Base-by-base conservation (phyloP, 2,888 invertebrate species). In the Aporophyla nigra region DNA sequence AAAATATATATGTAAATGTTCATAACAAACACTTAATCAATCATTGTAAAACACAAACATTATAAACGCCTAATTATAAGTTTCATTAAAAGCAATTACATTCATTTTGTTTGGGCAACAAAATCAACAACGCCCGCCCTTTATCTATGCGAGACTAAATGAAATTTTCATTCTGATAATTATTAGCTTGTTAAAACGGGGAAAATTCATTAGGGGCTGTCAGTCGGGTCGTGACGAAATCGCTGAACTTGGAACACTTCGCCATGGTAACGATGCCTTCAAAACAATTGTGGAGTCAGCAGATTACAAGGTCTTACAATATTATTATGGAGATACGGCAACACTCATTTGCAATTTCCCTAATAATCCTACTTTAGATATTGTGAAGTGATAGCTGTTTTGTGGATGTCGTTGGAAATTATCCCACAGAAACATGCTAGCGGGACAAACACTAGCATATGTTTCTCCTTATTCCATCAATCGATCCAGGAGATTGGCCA, bases 151-250 rank as follows among this genome's bases (percentile, higher is more conserved):
- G 51, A 63, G 67, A 61, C 43, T 65, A 62, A 83, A 78, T 85
- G 53, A 71, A 77, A 85, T 67, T 82, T 82, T 62, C 71, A 69
- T 49, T 69, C 33, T 62, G 71, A 43, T 61, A 82, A 78, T 85
- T 69, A 83, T 85, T 84, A 82, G 81, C 78, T 85, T 73, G 76
- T 83, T 78, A 70, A 63, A 51, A 40, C 70, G 61, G 40, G 71
- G 61, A 54, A 24, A 54, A 72, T 63, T 83, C 74, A 83, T 84
- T 83, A 80, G 53, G n/a, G 59, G 27, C n/a, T 70, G 79, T 76
- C 74, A 61, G 66, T 6, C 24, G 61, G 19, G 49, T 24, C 67
- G 78, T 43, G 58, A 69, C 73, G 43, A 85, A 79, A 79, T 69
- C 49, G 75, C 79, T 74, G 76, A 86, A 40, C n/a, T 9, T 2